A percentile compares a stretch with the other conserved stretches of the same genome.
phyloP scores from a whole-genome alignment of 2,888 invertebrate species.

The Atrina japonica region DNA sequence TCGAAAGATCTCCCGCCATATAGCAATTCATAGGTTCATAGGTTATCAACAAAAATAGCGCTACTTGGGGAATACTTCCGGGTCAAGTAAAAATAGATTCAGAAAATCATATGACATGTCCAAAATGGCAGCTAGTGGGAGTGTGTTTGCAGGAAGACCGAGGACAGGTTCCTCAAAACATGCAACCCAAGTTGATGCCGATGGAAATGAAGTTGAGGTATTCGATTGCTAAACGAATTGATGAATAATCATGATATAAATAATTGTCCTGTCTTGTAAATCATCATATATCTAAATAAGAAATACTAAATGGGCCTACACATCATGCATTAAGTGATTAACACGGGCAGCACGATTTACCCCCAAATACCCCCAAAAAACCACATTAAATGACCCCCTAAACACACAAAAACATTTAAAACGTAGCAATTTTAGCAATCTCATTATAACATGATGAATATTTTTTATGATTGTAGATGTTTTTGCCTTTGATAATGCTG shows the following conservation, averaged over 20 bases:
- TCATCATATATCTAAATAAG: no score
- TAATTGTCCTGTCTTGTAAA: neutral
- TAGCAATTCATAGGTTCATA: neutral
- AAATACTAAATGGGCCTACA: no score
- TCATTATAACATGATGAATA: no score
- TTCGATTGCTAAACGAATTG: neutral
- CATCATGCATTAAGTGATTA: no score
- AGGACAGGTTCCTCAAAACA: conserved; percentile 70
- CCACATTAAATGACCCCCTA: no score
- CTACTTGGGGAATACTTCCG: conserved; percentile 39
- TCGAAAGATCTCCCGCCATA: conserved; percentile 38
- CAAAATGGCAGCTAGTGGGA: conserved; percentile 73
- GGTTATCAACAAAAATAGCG: neutral
- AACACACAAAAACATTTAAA: no score
- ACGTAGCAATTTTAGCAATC: no score
- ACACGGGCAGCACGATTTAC: no score
- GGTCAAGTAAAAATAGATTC: conserved; percentile 33
- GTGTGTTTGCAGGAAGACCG: conserved; percentile 72
- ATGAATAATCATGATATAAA: neutral
- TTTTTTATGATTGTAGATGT: no score
- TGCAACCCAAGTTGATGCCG: conserved; percentile 68
- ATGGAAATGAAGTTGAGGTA: conserved; percentile 77
- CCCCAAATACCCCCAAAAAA: no score
- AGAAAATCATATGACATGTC: conserved; percentile 36
- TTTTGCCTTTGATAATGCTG: no score